Conservation (phyloP, 2,797 vertebrate genomes). For the Oreortyx pictus region DNA sequence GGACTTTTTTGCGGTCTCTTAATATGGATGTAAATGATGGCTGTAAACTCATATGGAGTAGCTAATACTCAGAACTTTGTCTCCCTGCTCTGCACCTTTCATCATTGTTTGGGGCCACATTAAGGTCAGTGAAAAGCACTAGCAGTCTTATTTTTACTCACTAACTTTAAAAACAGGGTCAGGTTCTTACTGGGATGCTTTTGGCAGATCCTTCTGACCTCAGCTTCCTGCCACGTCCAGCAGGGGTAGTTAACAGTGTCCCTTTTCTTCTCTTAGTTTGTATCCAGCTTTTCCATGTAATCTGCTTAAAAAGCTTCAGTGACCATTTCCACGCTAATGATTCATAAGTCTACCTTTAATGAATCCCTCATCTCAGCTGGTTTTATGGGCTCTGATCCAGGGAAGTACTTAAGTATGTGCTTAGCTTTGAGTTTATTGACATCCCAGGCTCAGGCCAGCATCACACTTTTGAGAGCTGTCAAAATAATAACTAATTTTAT, state of each 20-base stretch:
- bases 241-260: background rate
- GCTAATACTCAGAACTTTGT: background rate
- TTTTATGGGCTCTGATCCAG: slow-evolving; percentile 18
- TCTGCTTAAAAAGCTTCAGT: background rate
- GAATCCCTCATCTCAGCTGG: background rate
- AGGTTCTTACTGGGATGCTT: background rate
- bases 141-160: background rate
- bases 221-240: background rate
- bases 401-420: slow-evolving; percentile 1
- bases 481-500: slow-evolving; percentile 50
- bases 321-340: background rate
- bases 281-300: background rate
- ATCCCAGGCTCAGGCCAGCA: slow-evolving; percentile 2
- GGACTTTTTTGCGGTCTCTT: background rate
- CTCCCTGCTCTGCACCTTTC: background rate
- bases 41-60: background rate
- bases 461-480: slow-evolving; percentile 22
- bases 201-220: background rate
- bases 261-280: background rate
- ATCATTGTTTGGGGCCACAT: background rate
- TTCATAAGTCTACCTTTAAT: background rate
- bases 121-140: background rate
- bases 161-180: background rate
- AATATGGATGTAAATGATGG: background rate
- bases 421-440: slow-evolving; percentile 29